Base-by-base conservation (phyloP, 2,797 vertebrate genomes). In the Diplodus sargus region DNA sequence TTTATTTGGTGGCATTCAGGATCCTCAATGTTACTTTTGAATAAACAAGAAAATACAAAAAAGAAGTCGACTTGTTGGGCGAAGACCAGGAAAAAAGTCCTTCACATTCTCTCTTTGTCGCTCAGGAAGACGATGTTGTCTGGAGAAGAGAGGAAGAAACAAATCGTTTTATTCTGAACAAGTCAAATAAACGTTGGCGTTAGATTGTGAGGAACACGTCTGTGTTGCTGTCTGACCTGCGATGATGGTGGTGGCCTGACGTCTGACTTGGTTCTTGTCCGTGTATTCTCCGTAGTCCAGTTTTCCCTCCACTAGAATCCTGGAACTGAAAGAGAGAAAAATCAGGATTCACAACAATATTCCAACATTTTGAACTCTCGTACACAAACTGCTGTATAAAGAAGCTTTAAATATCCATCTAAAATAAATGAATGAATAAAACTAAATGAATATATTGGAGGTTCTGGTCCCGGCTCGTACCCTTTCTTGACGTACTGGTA, bases 401-500 rank as follows among this genome's bases (percentile, higher is more conserved):
- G 39, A 39, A 39, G 34, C 2, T 39, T 10, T 39, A 39, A 39
- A 39, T 39, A 39, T 39, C 34, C 34, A 39, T 17, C 45, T 45
- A 45, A 14, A 45, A 45, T 45, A 43, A 43, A 13, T 16, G 11
- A 11, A 4, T 25, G n/a, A 39, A 52, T 1, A 16, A 22, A 39
- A 9, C 3, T 2, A 54, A 12, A 8, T 4, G 5, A 1, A 15
- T 10, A 7, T 5, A 5, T 20, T 43, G 0, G 8, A 34, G 10
- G 28, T 59, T 4, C 17, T 47, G 5, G 15, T 1, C 9, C 45
- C 9, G 8, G 5, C 2, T 70, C 96, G 80, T 91, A 99, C 98
- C 98, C 98, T 80, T 97, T 99, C 92, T 96, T 99, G 87, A 99
- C 93, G 76, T 97, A 97, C 79, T 98, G 96, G 91, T 99, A 99